Evolutionary conservation across 37 sponge, comb jelly and placozoan species (phyloP), one percentile per base, ranked within the genome.

Genomic region (Bolinopsis microptera): DNA sequence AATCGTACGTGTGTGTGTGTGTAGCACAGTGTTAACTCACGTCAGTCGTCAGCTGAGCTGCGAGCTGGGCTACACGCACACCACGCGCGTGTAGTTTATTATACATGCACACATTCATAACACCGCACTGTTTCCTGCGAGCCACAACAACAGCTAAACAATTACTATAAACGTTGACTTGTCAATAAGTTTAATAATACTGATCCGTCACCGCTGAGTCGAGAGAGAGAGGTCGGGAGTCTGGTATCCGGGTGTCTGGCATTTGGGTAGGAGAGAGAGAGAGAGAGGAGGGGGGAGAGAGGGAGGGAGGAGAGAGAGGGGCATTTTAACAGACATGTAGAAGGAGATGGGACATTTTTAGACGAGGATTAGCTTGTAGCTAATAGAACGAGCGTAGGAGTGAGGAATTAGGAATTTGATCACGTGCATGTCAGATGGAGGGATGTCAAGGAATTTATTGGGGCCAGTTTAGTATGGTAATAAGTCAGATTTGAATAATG

Each of bases 221-320:
- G 61, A 13, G 61, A 48, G 5, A 13, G 61, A 13, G 61, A 48
- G 5, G 61, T 48, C 61, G 61, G 61, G 61, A n/a, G n/a, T n/a
- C n/a, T n/a, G n/a, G n/a, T n/a, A n/a, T n/a, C n/a, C n/a, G n/a
- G n/a, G 61, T 5, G 61, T 48, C 9, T 5, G 61, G 61, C 9
- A 48, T 18, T 48, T 18, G 13, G 61, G 13, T 48, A 48, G 13
- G 61, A 48, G 13, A 13, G 61, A 48, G 5, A 48, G 5, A 48
- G 61, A 13, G 61, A 18, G 32, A 2, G 80, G 90, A 2, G 41
- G 8, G 27, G 9, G 90, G 90, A 25, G 0, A 2, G 48, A 39
- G 90, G 90, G 26, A 39, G 90, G 41, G 41, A 86, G 25, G 90
- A 39, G 90, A 32, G 28, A 22, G 76, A 22, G 76, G 25, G 76